Evolutionary conservation across 2,113 vertebrate species (phyloP), one percentile per base, ranked within the genome.

Genomic region (Mixornis gularis): DNA sequence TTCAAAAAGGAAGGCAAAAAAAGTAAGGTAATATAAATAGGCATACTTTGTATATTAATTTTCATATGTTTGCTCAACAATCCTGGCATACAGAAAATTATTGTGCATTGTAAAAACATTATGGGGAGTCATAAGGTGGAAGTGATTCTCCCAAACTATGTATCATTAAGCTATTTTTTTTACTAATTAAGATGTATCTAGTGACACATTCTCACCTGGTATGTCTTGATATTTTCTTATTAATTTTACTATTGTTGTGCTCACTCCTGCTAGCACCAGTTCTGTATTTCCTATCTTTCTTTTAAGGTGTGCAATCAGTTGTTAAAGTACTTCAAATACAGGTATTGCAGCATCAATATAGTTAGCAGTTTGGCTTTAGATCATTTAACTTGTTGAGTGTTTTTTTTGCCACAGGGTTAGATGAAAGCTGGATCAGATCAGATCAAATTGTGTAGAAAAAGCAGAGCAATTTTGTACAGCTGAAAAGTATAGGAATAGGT

Each of bases 91-190:
- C 25, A 72, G 70, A 40, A 76, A 11, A 41, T 62, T 76, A 25
- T 76, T 64, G 15, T 69, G 43, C 30, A 9, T n/a, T 77, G 46
- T 79, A 30, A 90, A 87, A 79, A 22, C 29, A 19, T 66, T 53
- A 38, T 12, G 13, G 29, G 65, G 38, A 80, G 38, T 56, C 55
- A 14, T 15, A 70, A 85, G 22, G 38, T 62, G 25, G 27, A 72
- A 77, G 27, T 36, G 41, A 41, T 83, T 65, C 15, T 77, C 91
- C 83, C 38, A 55, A 73, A 64, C 16, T 34, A 2, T 19, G 26
- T 29, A 22, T 80, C 81, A 64, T 88, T 85, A 83, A 80, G 8
- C 25, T 44, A 6, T 30, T 82, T 89, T 82, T 89, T 91, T 87
- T 48, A n/a, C 17, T 60, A 46, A 79, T 46, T 36, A 41, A 41